These are phyloP conservation scores for Siphlonurus alternatus DNA, from an alignment of 2,888 invertebrate genomes.

Conservation along the genomic window DNA sequence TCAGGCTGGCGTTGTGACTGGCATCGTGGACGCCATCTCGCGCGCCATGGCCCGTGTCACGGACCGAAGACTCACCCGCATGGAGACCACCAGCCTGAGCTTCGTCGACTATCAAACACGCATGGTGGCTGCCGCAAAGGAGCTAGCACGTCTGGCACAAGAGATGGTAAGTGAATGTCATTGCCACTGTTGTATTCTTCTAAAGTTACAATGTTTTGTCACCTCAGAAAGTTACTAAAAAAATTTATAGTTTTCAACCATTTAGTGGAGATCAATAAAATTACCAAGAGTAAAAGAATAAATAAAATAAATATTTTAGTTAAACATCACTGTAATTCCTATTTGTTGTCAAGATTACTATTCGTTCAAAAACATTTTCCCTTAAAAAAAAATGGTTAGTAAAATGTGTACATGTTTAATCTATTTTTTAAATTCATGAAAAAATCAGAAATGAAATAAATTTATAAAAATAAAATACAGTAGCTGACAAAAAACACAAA, in stretches of 20 bases:
- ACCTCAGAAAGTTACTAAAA: neutral
- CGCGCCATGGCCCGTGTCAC: constrained; percentile 70
- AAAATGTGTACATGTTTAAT: no score
- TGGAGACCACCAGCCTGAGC: constrained; percentile 36
- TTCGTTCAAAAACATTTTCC: no score
- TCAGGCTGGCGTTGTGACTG: constrained; percentile 76
- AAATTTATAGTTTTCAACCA: neutral
- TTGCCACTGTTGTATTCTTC: constrained; percentile 1
- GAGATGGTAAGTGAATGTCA: constrained; percentile 55
- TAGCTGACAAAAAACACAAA: no score
- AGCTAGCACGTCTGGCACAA: constrained; percentile 79
- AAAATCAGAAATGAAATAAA: no score
- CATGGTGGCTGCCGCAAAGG: constrained; percentile 89
- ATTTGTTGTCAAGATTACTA: no score
- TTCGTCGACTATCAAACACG: constrained; percentile 95
- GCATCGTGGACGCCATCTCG: constrained; percentile 78
- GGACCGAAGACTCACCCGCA: constrained; percentile 47
- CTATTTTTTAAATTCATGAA: no score
- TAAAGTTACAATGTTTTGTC: neutral
- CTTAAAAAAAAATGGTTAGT: no score
- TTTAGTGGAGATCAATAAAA: neutral
- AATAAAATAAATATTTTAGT: no score
- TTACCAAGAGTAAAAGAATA: no score
- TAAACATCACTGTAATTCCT: no score
- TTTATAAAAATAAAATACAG: no score